Conservation (phyloP, 1,140 invertebrate species). For the Zaprionus africanus region DNA sequence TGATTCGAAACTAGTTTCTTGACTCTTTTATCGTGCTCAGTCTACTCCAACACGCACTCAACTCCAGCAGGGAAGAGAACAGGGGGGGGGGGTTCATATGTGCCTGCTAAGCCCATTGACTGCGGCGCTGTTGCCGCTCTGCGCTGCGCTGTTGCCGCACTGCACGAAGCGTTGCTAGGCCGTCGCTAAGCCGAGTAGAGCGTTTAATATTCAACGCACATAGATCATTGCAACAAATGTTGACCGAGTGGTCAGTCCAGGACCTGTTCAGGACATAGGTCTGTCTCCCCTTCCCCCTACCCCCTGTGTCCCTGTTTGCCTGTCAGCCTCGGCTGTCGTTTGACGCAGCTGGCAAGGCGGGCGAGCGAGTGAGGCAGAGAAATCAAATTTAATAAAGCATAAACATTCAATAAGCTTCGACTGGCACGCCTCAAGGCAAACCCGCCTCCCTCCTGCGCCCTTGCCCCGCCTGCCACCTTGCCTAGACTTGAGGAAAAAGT, state of each 20-base stretch:
- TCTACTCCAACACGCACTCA: background rate
- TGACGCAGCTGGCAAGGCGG: slow-evolving; percentile 21
- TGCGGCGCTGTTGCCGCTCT: background rate
- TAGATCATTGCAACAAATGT: slow-evolving; percentile 83
- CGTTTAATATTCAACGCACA: slow-evolving; percentile 83
- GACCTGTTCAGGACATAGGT: slow-evolving; percentile 14
- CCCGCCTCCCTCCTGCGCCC: background rate
- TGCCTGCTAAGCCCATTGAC: slow-evolving; percentile 1
- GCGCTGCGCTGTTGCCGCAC: background rate
- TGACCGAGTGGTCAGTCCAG: slow-evolving; percentile 43
- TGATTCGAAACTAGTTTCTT: background rate
- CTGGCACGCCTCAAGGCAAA: slow-evolving; percentile 34
- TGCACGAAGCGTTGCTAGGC: slow-evolving; percentile 17
- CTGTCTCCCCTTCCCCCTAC: background rate
- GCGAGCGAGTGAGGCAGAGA: slow-evolving; percentile 48
- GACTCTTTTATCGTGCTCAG: background rate
- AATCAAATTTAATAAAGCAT: slow-evolving; percentile 83
- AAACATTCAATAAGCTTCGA: slow-evolving; percentile 80
- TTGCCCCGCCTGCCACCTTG: background rate
- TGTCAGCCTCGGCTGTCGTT: slow-evolving; percentile 13
- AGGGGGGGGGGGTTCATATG: background rate
- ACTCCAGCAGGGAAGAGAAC: background rate
- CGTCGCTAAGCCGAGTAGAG: slow-evolving; percentile 30
- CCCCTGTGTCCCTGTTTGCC: slow-evolving; percentile 1
- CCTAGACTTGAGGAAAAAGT: slow-evolving; percentile 43